Conservation (phyloP, 2,113 vertebrate species). For the Cyanoramphus novaezelandiae region DNA sequence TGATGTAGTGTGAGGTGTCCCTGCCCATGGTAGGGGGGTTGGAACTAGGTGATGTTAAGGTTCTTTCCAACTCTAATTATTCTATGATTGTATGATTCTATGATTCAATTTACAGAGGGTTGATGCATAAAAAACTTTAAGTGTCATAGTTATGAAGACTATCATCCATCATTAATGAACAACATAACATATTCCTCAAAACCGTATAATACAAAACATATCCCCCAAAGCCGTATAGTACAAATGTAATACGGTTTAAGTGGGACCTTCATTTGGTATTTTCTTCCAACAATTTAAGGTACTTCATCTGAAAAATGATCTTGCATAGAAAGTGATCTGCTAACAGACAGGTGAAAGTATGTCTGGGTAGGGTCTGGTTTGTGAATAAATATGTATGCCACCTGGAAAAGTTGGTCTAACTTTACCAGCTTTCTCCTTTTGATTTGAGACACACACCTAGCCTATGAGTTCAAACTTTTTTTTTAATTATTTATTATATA, state of each 20-base stretch:
- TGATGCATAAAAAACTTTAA: neutral
- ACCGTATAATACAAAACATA: neutral
- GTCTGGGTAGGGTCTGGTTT: neutral
- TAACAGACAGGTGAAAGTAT: neutral
- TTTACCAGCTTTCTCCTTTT: neutral
- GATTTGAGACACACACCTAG: neutral
- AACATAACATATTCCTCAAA: neutral
- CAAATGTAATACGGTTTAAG: neutral
- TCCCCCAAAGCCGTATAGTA: neutral
- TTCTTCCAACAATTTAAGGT: neutral
- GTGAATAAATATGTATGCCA: neutral
- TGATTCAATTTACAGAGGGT: neutral
- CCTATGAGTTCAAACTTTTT: neutral
- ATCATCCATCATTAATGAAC: neutral
- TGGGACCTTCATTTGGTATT: neutral
- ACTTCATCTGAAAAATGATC: neutral
- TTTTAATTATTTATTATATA: too few relatives aligned
- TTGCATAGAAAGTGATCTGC: neutral
- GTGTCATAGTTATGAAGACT: neutral
- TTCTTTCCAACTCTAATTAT: too few relatives aligned
- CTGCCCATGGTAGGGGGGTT: too few relatives aligned
- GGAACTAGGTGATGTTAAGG: too few relatives aligned
- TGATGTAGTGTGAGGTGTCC: too few relatives aligned
- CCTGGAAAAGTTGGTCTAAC: neutral
- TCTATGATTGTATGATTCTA: too few relatives aligned